These are phyloP conservation scores for Antechinus stuartii DNA, from an alignment of 2,113 vertebrate species.

Conservation along the genomic window DNA sequence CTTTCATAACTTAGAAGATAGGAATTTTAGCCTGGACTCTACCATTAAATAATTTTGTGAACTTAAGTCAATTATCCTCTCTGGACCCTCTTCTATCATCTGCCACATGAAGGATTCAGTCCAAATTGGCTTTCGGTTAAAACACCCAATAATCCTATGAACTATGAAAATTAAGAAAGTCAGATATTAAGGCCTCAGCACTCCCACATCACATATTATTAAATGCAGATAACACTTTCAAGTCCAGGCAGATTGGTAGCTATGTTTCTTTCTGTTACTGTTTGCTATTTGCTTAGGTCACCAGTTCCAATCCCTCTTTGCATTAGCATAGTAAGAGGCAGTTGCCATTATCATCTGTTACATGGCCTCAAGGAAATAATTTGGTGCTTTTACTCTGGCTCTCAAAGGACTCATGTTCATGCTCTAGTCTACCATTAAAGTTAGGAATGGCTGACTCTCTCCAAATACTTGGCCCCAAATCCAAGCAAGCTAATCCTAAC, in stretches of 20 bases:
- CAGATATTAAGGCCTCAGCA: background rate
- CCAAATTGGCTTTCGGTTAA: background rate
- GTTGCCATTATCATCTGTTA: background rate
- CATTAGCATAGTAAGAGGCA: background rate
- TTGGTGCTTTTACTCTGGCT: background rate
- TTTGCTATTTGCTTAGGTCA: background rate
- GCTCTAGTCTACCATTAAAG: conserved; percentile 2
- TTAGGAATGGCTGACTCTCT: conserved; percentile 14
- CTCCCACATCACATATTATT: background rate
- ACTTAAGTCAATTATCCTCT: background rate
- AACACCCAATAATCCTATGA: background rate
- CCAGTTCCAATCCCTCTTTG: background rate
- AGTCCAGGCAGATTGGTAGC: background rate
- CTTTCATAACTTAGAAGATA: background rate
- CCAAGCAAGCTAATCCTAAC: background rate
- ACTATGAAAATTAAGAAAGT: background rate
- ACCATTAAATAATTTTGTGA: background rate
- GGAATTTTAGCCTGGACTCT: background rate
- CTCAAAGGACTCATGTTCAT: background rate
- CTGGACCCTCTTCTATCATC: background rate
- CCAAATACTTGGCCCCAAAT: background rate
- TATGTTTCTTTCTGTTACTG: background rate
- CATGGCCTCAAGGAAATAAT: conserved; percentile 2
- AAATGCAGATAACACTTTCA: background rate
- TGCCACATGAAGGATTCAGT: background rate